Evolutionary conservation across 1,140 invertebrate species (phyloP), one percentile per base, ranked within the genome.

Genomic region (Drosophila grimshawi): DNA sequence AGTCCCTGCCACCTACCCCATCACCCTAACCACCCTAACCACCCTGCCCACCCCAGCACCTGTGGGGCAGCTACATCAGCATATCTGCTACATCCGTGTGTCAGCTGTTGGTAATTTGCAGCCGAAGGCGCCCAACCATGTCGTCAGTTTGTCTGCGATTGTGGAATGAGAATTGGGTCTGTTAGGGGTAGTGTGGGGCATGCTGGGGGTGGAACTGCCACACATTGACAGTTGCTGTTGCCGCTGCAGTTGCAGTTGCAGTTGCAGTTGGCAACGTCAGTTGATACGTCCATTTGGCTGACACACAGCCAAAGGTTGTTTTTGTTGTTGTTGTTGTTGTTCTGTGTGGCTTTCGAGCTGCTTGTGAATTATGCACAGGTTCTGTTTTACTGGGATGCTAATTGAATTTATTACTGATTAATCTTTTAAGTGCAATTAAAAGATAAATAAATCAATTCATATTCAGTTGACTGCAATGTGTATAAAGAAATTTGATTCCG

Each of bases 41-140:
- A 27, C 30, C n/a, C 10, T 53, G 46, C 41, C 19, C 19, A 19
- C 19, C 19, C 19, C 19, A 19, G 48, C 59, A 68, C 57, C 65
- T 71, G 79, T 77, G 64, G 57, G 67, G 41, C 67, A 63, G 41
- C 46, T 37, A 71, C 79, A 77, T 82, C 82, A 82, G 5, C 3
- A 41, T 41, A 43, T 8, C 8, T 10, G 10, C 39, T 43, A n/a
- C 3, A 77, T 88, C 88, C 88, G 83, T 88, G 77, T 88, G 83
- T 83, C 83, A 88, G 48, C 70, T 82, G 83, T 63, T 82, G 83
- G 88, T 88, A 88, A 88, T 88, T 83, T 83, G 80, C 77, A 69
- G 61, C 61, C 70, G 27, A 32, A 27, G 39, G 69, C 60, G 27
- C 43, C 29, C 7, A 52, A 46, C 62, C 49, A 45, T 51, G 79